Conservation (phyloP, 2,797 vertebrate genomes). For the Austrolebias charrua region DNA sequence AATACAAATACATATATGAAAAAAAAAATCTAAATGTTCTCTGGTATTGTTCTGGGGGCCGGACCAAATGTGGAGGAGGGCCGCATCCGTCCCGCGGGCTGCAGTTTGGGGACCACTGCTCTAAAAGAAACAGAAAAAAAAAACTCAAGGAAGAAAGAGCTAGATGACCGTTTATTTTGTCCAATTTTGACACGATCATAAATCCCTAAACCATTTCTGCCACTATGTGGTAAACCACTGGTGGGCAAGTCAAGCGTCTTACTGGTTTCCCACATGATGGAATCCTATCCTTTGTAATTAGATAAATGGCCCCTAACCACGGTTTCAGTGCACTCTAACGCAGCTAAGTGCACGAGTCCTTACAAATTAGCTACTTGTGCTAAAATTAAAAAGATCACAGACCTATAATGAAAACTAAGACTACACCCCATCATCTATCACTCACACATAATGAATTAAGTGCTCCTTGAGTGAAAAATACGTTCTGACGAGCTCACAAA, state of each 20-base stretch:
- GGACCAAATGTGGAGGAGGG: too few relatives aligned
- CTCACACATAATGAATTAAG: constrained; percentile 30
- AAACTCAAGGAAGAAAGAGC: constrained; percentile 17
- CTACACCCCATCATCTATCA: constrained; percentile 31
- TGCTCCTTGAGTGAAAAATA: constrained; percentile 23
- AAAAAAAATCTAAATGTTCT: too few relatives aligned
- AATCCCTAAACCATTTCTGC: constrained; percentile 29
- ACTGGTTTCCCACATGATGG: constrained; percentile 33
- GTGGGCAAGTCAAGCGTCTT: constrained; percentile 45
- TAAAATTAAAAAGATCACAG: constrained; percentile 55
- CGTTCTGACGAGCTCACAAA: constrained; percentile 47
- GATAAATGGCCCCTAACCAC: constrained; percentile 45
- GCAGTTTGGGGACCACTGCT: too few relatives aligned
- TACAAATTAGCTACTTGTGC: constrained; percentile 59
- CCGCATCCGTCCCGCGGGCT: too few relatives aligned
- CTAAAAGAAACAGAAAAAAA: not conserved
- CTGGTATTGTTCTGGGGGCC: too few relatives aligned
- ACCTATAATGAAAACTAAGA: constrained; percentile 46
- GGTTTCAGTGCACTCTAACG: constrained; percentile 25
- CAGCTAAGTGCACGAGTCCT: constrained; percentile 34
- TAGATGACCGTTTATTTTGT: constrained; percentile 31
- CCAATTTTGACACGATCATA: constrained; percentile 35
- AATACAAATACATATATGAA: too few relatives aligned
- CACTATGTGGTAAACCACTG: constrained; percentile 46
- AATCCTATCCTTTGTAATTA: constrained; percentile 55